phyloP scores from a whole-genome alignment of 2,797 vertebrate species.

The Rhabdomys pumilio region DNA sequence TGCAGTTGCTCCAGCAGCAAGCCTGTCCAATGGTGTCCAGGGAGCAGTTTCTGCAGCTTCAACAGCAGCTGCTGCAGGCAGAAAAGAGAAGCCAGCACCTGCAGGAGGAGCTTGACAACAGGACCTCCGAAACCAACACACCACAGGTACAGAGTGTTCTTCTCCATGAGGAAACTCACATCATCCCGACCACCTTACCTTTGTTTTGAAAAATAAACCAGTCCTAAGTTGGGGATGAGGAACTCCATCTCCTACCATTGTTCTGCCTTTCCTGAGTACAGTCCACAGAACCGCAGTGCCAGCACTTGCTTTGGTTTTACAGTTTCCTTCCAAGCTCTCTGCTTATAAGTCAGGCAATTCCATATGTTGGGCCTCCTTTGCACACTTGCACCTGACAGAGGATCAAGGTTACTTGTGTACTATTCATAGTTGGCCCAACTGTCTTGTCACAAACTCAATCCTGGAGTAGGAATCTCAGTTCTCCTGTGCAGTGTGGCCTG shows the following conservation, averaged over 20 bases:
- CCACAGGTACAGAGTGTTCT: conserved; percentile 88
- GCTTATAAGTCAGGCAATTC: neutral
- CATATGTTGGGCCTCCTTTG: neutral
- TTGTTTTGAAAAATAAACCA: conserved; percentile 75
- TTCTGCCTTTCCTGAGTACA: neutral
- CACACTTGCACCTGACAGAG: neutral
- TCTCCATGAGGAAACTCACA: fast-evolving
- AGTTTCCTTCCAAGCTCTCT: neutral
- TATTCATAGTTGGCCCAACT: neutral
- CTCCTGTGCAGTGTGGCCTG: neutral
- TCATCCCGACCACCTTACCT: neutral
- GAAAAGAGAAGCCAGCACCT: conserved; percentile 91
- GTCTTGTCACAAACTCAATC: conserved; percentile 17
- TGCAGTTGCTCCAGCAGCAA: conserved; percentile 89
- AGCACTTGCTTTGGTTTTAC: neutral
- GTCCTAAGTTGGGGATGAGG: conserved; percentile 67
- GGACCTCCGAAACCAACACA: conserved; percentile 89
- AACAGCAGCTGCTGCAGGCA: conserved; percentile 90
- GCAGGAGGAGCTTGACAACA: conserved; percentile 90
- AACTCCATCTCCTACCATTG: neutral
- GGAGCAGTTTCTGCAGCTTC: conserved; percentile 90
- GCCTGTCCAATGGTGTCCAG: conserved; percentile 88
- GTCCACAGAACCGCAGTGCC: neutral
- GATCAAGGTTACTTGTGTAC: neutral
- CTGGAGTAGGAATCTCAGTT: neutral